Evolutionary conservation across 2,888 invertebrate species (phyloP), one percentile per base, ranked within the genome.

Genomic region (Drosophila pseudotalamancana): DNA sequence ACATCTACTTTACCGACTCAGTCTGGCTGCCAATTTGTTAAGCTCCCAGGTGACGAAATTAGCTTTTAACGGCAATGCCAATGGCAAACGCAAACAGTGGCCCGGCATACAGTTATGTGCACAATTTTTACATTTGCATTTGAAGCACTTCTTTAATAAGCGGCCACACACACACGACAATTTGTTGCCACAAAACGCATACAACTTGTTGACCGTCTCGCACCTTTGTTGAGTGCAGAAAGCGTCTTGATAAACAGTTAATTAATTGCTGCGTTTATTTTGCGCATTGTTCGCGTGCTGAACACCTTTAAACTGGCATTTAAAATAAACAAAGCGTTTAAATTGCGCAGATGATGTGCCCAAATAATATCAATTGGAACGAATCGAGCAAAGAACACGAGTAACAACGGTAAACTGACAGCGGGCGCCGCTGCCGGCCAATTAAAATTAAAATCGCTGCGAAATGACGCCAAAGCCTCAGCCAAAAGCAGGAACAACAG

Each of bases 11-110:
- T 54, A 53, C 35, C 25, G 45, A 37, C 53, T 45, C 42, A 32
- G 60, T 40, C 55, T 49, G 51, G 50, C 39, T 29, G 34, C 32
- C 45, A 32, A 51, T 37, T 25, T 40, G 59, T 35, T 23, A 50
- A 25, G 68, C 39, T 79, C 76, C 76, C 70, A 59, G 61, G 74
- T 60, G 66, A 54, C 53, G 56, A 67, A 69, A 75, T 62, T 68
- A 69, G 60, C 75, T 68, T 53, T 68, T 64, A 87, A 67, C 69
- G 67, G 68, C 62, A 64, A 60, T 54, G 51, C 48, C 81, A 77
- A 62, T 64, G 68, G 23, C 46, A 34, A 49, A 45, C 39, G 37
- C 34, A 39, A 66, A 56, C 49, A 49, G 39, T 68, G 37, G 62
- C 49, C 46, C 54, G 42, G 56, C 32, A 55, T 59, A 37, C 55